Conservation (phyloP, 1,140 invertebrate genomes). For the Drosophila triauraria region DNA sequence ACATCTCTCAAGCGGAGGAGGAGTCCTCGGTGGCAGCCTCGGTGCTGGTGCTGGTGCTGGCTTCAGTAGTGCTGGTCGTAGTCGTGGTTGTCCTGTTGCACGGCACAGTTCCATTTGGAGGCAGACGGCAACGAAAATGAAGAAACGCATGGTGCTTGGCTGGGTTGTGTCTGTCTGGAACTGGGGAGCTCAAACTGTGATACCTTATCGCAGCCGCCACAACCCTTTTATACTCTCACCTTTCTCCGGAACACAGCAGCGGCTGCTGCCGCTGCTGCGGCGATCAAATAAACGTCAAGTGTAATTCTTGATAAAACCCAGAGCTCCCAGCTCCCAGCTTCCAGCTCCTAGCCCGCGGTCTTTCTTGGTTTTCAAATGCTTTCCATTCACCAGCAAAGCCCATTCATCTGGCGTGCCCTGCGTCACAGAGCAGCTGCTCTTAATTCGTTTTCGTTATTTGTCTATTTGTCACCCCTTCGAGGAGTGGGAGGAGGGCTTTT, state of each 20-base stretch:
- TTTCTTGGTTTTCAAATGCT: conserved; percentile 18
- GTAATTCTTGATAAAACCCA: conserved; percentile 19
- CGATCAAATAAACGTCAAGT: conserved; percentile 29
- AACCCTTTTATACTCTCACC: conserved; percentile 40
- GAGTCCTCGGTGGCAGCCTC: conserved; percentile 18
- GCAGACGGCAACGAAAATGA: conserved; percentile 26
- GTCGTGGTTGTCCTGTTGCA: conserved; percentile 16
- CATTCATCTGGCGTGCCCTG: conserved; percentile 27
- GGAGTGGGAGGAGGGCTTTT: conserved; percentile 1
- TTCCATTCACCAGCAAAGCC: conserved; percentile 1
- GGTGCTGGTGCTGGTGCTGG: conserved; percentile 15
- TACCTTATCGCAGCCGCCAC: not conserved
- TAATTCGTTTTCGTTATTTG: conserved; percentile 44
- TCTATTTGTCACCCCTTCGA: conserved; percentile 34
- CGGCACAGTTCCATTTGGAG: conserved; percentile 37
- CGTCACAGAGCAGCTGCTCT: conserved; percentile 46
- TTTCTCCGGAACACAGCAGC: not conserved
- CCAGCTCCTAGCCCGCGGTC: not conserved
- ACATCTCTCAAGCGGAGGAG: conserved; percentile 6
- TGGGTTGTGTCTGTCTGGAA: conserved; percentile 6
- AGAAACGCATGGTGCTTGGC: conserved; percentile 27
- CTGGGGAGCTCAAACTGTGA: conserved; percentile 26
- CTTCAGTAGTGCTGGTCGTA: conserved; percentile 22
- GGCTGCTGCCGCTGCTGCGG: not conserved
- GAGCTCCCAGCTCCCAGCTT: no score